Percentiles rank a stretch among this genome's conserved stretches.
Conservation (phyloP, 2,797 vertebrate species). For the Sebastes hubbsi region DNA sequence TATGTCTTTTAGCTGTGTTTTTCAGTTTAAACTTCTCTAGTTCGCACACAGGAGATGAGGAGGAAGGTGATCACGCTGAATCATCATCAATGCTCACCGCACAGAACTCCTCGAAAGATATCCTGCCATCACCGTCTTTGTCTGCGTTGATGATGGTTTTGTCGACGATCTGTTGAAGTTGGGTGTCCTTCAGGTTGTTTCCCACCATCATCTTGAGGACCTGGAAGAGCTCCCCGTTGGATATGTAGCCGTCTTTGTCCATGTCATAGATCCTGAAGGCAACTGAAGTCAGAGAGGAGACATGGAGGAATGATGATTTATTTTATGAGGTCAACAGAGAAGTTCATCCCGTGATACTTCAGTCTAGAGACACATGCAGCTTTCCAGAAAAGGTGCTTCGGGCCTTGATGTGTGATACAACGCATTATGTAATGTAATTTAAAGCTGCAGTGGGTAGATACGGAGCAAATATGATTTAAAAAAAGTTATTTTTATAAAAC, state of each 20-base stretch:
- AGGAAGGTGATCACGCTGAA: not conserved
- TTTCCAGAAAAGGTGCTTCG: too few relatives aligned
- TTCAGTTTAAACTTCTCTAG: not conserved
- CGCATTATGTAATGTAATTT: too few relatives aligned
- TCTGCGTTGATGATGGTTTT: conserved; percentile 96
- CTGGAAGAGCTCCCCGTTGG: conserved; percentile 98
- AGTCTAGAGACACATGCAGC: too few relatives aligned
- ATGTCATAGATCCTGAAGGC: conserved; percentile 98
- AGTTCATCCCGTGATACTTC: not conserved
- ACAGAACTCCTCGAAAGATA: conserved; percentile 99
- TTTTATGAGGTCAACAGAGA: not conserved
- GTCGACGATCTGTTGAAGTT: conserved; percentile 96
- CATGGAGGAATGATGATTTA: not conserved
- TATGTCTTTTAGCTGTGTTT: not conserved
- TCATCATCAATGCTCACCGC: conserved; percentile 87
- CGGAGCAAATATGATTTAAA: too few relatives aligned
- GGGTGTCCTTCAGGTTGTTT: conserved; percentile 99
- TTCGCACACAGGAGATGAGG: not conserved
- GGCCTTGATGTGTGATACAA: too few relatives aligned
- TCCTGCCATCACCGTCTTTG: conserved; percentile 98
- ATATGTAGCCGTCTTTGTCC: conserved; percentile 99
- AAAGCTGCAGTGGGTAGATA: too few relatives aligned
- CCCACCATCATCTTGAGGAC: conserved; percentile 99
- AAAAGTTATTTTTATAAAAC: too few relatives aligned
- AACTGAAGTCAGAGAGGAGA: conserved; percentile 76